Percentiles rank a stretch among this genome's conserved stretches.
These are phyloP conservation scores for Bombus superbus DNA, from an alignment of 1,140 invertebrate species.

Conservation along the genomic window DNA sequence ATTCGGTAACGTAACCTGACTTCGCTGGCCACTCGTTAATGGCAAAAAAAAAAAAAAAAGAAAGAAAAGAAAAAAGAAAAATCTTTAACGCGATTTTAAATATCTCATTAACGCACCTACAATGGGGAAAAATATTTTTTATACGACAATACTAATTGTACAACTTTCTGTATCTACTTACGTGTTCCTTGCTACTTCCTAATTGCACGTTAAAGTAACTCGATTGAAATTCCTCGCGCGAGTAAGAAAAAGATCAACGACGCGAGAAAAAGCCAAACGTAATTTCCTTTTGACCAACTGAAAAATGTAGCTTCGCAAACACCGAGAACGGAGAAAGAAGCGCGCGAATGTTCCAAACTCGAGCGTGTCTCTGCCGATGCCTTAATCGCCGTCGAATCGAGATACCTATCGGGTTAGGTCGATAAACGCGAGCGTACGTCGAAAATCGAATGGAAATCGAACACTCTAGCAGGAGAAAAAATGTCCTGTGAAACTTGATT, in stretches of 20 bases:
- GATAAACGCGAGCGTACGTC: background rate
- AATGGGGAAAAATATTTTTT: no score
- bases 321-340: background rate
- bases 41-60: no score
- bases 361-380: background rate
- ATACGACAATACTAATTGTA: no score
- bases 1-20: background rate
- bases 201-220: no score
- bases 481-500: slow-evolving; percentile 22
- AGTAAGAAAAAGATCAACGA: no score
- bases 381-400: background rate
- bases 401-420: background rate
- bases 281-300: background rate
- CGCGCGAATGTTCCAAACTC: background rate
- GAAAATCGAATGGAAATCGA: background rate
- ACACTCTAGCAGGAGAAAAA: background rate
- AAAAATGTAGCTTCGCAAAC: background rate
- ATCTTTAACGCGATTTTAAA: no score
- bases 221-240: rapidly evolving
- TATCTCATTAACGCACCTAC: no score
- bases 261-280: background rate
- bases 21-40: no score
- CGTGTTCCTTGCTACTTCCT: no score
- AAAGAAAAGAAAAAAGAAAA: no score
- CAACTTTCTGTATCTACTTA: no score